These are phyloP conservation scores for Antigone vipio DNA, from an alignment of 2,113 vertebrate species.

Conservation along the genomic window DNA sequence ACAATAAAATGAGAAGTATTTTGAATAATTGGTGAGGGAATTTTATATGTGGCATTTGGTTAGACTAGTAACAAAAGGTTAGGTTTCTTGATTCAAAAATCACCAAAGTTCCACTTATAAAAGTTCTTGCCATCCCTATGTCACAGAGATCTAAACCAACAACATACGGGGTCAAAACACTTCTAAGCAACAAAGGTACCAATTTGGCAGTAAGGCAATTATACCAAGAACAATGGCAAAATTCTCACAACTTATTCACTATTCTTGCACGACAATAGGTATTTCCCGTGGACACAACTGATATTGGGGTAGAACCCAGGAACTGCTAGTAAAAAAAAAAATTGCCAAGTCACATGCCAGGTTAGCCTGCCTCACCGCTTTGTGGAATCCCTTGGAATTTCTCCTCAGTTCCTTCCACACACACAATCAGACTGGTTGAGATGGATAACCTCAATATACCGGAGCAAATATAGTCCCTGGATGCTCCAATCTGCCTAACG, in stretches of 20 bases:
- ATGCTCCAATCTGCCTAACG: neutral
- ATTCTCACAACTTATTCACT: neutral
- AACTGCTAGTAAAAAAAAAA: neutral
- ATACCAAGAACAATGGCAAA: neutral
- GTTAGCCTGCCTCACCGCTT: neutral
- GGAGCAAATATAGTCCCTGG: neutral
- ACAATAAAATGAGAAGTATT: neutral
- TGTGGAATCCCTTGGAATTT: neutral
- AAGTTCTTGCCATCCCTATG: neutral
- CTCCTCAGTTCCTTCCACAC: neutral
- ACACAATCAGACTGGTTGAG: neutral
- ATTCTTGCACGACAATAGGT: neutral
- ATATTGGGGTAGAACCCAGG: neutral
- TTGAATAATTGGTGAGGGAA: neutral
- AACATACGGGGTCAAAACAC: neutral
- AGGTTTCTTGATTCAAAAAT: neutral
- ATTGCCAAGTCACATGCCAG: neutral
- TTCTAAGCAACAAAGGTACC: neutral
- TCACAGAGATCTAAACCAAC: neutral
- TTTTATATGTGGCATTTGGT: neutral
- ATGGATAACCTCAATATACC: neutral
- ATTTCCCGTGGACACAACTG: neutral
- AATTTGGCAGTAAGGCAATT: neutral
- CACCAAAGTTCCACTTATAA: neutral
- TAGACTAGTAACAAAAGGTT: neutral